Evolutionary conservation across 1,140 invertebrate species (phyloP).

Genomic region (Triops cancriformis): DNA sequence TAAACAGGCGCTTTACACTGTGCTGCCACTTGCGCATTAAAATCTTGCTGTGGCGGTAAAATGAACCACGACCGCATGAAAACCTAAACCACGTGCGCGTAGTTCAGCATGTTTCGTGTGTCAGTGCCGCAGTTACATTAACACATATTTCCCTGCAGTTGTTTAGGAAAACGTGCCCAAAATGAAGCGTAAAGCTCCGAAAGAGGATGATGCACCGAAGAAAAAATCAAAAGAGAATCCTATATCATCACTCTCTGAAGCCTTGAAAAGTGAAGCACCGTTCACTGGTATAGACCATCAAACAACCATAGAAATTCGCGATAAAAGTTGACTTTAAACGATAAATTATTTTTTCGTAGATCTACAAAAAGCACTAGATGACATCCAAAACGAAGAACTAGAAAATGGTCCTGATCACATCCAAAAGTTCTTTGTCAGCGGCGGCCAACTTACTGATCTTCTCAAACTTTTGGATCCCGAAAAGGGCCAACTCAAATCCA

Average conservation of each 20-base stretch:
- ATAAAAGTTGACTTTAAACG: background rate
- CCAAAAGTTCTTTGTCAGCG: background rate
- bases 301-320: background rate
- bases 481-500: background rate
- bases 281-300: constrained; percentile 18
- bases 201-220: background rate
- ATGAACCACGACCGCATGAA: background rate
- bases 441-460: background rate
- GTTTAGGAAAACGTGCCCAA: background rate
- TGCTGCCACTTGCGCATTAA: background rate
- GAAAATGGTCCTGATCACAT: constrained; percentile 16
- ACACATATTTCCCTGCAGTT: background rate
- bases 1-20: too few species aligned
- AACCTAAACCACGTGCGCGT: background rate
- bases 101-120: background rate
- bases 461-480: background rate
- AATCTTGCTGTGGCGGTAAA: background rate
- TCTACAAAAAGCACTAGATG: constrained; percentile 17
- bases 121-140: background rate
- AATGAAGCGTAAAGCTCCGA: background rate
- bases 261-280: constrained; percentile 12
- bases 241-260: constrained; percentile 2
- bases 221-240: constrained; percentile 19
- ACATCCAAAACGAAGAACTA: background rate
- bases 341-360: background rate